Evolutionary conservation across 37 sponge, comb jelly and placozoan genomes (phyloP).

Genomic region (Oopsacas minuta): DNA sequence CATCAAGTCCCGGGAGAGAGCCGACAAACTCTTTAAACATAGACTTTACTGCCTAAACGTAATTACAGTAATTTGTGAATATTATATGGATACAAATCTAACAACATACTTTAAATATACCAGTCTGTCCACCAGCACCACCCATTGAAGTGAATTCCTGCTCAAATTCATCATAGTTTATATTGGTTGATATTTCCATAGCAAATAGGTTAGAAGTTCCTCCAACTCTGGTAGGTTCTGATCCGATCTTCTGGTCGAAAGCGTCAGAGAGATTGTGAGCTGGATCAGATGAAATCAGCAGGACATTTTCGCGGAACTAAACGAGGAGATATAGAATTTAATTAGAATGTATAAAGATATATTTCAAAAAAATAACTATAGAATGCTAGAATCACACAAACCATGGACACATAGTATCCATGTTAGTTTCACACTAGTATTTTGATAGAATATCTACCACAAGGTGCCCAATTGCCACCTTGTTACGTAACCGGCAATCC

Average conservation of each 20-base stretch:
- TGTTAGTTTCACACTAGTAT: too few species aligned
- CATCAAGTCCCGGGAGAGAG: slow-evolving; percentile 88
- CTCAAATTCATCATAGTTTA: background rate
- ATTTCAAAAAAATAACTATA: too few species aligned
- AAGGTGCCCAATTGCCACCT: too few species aligned
- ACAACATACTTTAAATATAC: background rate
- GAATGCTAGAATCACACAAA: too few species aligned
- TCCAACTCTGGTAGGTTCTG: slow-evolving; percentile 54
- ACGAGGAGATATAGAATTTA: too few species aligned
- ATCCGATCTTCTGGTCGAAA: slow-evolving; percentile 88
- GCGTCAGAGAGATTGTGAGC: slow-evolving; percentile 97
- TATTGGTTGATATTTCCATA: slow-evolving; percentile 48
- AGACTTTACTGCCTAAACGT: background rate
- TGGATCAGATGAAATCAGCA: slow-evolving; percentile 92
- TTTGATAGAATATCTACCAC: too few species aligned
- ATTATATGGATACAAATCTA: background rate
- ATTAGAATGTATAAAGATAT: too few species aligned
- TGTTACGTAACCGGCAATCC: too few species aligned
- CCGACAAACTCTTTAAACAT: slow-evolving; percentile 75
- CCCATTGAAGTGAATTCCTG: background rate
- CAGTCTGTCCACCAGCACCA: background rate
- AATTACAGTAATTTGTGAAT: background rate
- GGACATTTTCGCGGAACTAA: slow-evolving; percentile 45
- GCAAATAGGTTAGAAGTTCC: slow-evolving; percentile 76
- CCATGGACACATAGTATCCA: too few species aligned